A percentile compares a stretch with the other conserved stretches of the same genome.
Evolutionary conservation across 2,888 invertebrate genomes (phyloP).

Genomic region (Aricia artaxerxes): DNA sequence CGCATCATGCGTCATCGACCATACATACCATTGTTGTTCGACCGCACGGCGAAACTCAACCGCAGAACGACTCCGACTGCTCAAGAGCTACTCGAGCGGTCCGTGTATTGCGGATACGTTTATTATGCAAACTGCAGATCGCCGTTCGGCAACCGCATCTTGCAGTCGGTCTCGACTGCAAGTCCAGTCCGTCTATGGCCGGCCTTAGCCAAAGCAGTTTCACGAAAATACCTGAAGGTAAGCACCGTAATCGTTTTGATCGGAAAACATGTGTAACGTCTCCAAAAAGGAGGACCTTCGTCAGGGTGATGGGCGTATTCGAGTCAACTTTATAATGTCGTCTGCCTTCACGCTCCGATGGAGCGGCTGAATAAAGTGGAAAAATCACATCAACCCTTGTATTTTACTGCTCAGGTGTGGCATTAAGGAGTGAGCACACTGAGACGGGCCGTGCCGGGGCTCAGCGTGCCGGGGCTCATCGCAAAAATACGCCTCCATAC

Average conservation of each 20-base stretch:
- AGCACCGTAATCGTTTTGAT: neutral
- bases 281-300: neutral
- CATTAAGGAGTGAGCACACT: neutral
- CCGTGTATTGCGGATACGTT: too few relatives aligned
- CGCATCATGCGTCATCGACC: too few relatives aligned
- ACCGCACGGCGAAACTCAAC: too few relatives aligned
- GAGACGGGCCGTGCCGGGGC: too few relatives aligned
- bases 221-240: too few relatives aligned
- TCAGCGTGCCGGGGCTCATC: too few relatives aligned
- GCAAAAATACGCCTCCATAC: too few relatives aligned
- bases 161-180: neutral
- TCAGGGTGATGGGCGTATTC: neutral
- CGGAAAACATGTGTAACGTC: neutral
- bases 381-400: constrained; percentile 17
- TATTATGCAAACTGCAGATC: too few relatives aligned
- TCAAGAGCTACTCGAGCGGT: too few relatives aligned
- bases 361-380: neutral
- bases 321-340: constrained; percentile 3
- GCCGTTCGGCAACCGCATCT: too few relatives aligned
- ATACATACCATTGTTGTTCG: too few relatives aligned
- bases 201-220: neutral
- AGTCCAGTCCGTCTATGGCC: neutral
- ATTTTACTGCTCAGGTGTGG: neutral
- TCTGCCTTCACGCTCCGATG: neutral
- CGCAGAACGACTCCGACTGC: too few relatives aligned